Conservation (phyloP, 2,888 invertebrate species). For the Cynaeus angustus region DNA sequence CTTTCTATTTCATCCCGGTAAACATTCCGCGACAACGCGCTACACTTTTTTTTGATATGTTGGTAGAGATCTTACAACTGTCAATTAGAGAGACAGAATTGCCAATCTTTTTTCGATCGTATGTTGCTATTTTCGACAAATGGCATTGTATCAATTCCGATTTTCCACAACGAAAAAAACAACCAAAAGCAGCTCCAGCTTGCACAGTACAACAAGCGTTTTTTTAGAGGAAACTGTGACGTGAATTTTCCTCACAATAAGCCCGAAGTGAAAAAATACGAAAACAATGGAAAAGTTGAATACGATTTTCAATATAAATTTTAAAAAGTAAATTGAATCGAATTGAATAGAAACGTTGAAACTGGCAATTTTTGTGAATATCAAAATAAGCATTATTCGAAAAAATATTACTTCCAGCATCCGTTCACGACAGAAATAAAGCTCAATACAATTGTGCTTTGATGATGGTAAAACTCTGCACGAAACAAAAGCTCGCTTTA, state of each 20-base stretch:
- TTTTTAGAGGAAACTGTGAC: slow-evolving; percentile 28
- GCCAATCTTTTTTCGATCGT: not conserved
- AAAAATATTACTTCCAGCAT: slow-evolving; percentile 50
- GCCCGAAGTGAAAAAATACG: slow-evolving; percentile 34
- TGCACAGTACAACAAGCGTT: not conserved
- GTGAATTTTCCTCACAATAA: slow-evolving; percentile 42
- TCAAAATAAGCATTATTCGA: slow-evolving; percentile 50
- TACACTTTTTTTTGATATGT: too few relatives aligned
- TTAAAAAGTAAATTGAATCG: slow-evolving; percentile 46
- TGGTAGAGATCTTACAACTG: too few relatives aligned
- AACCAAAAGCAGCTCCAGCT: not conserved
- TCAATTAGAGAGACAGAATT: too few relatives aligned
- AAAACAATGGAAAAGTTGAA: slow-evolving; percentile 48
- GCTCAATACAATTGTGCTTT: slow-evolving; percentile 48
- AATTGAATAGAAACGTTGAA: slow-evolving; percentile 42
- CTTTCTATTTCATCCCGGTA: not conserved
- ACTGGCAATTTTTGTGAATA: slow-evolving; percentile 47
- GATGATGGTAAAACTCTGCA: slow-evolving; percentile 44
- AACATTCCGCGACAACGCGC: too few relatives aligned
- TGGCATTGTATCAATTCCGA: not conserved
- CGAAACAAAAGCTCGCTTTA: slow-evolving; percentile 46
- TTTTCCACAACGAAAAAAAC: slow-evolving; percentile 4
- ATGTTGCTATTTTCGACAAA: not conserved
- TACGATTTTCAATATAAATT: slow-evolving; percentile 47
- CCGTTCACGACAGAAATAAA: slow-evolving; percentile 50